phyloP scores from a whole-genome alignment of 2,113 vertebrate species.

The Pterocles orientalis region DNA sequence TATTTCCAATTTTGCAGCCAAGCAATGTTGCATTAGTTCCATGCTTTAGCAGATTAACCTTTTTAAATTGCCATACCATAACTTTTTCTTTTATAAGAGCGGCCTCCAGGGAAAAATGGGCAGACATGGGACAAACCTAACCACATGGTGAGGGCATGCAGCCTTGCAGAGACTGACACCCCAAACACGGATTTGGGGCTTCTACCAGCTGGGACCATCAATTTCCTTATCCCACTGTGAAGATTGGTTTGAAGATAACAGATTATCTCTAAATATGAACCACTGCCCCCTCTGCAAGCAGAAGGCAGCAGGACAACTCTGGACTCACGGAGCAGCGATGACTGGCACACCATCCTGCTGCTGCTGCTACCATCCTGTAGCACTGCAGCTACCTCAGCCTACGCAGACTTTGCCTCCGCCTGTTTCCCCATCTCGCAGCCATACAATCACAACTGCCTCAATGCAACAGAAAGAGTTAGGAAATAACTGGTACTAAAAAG shows the following conservation, averaged over 20 bases:
- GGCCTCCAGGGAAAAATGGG: neutral
- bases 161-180: neutral
- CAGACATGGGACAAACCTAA: neutral
- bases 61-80: neutral
- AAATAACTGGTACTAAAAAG: neutral
- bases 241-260: neutral
- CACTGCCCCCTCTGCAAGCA: neutral
- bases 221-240: neutral
- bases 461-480: neutral
- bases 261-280: neutral
- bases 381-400: neutral
- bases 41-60: neutral
- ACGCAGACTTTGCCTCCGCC: neutral
- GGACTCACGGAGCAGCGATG: neutral
- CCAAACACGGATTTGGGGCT: neutral
- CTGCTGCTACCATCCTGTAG: too few relatives aligned
- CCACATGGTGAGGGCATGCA: neutral
- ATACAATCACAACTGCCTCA: neutral
- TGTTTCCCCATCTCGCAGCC: neutral
- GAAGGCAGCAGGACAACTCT: neutral
- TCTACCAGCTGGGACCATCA: neutral
- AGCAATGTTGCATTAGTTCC: neutral
- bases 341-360: rapidly evolving
- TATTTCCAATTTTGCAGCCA: neutral
- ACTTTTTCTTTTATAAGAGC: neutral